phyloP scores from a whole-genome alignment of 1,140 invertebrate species.

The Drosophila bipectinata region DNA sequence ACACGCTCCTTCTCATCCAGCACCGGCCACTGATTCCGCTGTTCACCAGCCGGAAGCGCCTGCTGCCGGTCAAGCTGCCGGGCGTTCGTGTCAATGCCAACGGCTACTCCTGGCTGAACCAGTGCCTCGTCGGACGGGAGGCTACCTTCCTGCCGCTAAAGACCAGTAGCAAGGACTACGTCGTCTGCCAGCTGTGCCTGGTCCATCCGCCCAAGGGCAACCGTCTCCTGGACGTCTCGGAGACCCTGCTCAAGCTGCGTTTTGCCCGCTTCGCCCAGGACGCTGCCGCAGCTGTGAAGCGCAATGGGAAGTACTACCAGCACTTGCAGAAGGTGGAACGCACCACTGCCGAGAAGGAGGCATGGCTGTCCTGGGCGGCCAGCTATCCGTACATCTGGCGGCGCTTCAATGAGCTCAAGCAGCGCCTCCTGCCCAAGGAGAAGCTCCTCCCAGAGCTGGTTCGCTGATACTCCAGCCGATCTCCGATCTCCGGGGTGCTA shows the following conservation, averaged over 20 bases:
- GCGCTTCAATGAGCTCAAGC: constrained; percentile 63
- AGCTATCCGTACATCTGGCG: constrained; percentile 72
- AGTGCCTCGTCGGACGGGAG: constrained; percentile 71
- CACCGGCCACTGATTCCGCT: constrained; percentile 70
- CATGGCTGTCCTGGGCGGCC: constrained; percentile 66
- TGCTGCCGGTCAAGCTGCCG: constrained; percentile 73
- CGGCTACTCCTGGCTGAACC: constrained; percentile 75
- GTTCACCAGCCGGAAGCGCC: constrained; percentile 63
- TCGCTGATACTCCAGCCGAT: constrained; percentile 40
- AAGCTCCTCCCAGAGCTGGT: constrained; percentile 75
- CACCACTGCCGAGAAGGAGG: constrained; percentile 58
- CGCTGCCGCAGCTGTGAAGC: constrained; percentile 54
- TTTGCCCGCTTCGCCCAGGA: constrained; percentile 72
- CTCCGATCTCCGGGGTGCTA: background rate
- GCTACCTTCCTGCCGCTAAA: constrained; percentile 77
- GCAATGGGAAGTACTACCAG: constrained; percentile 74
- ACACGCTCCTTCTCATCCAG: constrained; percentile 72
- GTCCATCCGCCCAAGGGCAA: constrained; percentile 78
- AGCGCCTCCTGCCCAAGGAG: constrained; percentile 64
- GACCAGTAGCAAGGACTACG: constrained; percentile 65
- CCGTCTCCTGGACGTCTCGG: constrained; percentile 67
- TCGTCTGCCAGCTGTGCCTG: constrained; percentile 74
- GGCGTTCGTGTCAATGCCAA: constrained; percentile 74
- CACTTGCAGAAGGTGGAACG: constrained; percentile 68
- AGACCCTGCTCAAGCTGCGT: constrained; percentile 71